These are phyloP conservation scores for Lordiphosa fenestrarum DNA, from an alignment of 2,888 invertebrate species.

Conservation along the genomic window DNA sequence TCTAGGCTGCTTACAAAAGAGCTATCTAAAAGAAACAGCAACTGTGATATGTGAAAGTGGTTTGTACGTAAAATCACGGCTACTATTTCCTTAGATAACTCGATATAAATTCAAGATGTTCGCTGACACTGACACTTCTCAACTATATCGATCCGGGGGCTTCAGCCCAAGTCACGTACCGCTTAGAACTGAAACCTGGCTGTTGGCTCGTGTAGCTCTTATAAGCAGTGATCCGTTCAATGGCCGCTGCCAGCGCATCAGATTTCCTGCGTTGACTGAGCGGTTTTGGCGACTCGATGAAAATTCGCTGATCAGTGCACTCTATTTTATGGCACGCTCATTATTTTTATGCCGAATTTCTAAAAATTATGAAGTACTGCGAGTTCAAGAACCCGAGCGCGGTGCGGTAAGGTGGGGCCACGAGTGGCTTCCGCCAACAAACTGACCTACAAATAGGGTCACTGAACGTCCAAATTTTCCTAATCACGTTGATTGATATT, in stretches of 20 bases:
- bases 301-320: conserved; percentile 62
- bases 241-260: conserved; percentile 69
- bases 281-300: conserved; percentile 38
- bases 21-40: conserved; percentile 81
- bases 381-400: conserved; percentile 36
- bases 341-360: conserved; percentile 68
- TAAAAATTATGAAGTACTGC: conserved; percentile 41
- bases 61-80: conserved; percentile 78
- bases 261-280: conserved; percentile 58
- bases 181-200: conserved; percentile 58
- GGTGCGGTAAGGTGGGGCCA: conserved; percentile 29
- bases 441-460: conserved; percentile 74
- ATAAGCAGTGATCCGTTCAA: conserved; percentile 71
- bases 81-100: conserved; percentile 81
- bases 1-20: conserved; percentile 78
- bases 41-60: conserved; percentile 78
- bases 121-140: conserved; percentile 7
- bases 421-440: conserved; percentile 61
- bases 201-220: conserved; percentile 60
- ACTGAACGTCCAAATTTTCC: conserved; percentile 41
- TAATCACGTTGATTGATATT: conserved; percentile 20
- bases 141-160: neutral
- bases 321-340: conserved; percentile 58
- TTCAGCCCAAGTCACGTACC: conserved; percentile 63
- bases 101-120: conserved; percentile 70